A percentile compares a stretch with the other conserved stretches of the same genome.
Evolutionary conservation across 2,888 invertebrate genomes (phyloP).

Genomic region (Platerodrilus igneus): DNA sequence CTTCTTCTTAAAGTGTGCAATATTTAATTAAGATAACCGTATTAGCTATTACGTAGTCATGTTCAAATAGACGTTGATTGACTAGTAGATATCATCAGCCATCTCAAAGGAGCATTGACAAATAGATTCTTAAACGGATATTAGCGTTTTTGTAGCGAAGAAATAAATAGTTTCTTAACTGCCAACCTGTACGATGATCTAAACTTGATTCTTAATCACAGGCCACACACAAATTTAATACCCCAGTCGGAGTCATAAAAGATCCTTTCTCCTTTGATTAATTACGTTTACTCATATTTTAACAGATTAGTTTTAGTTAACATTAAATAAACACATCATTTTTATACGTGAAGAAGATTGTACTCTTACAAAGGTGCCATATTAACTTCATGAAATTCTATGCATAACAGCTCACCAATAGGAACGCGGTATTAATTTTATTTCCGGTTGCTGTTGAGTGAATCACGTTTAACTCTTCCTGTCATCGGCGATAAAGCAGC

Average conservation of each 20-base stretch:
- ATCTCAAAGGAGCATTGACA: too few species aligned
- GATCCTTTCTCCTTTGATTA: constrained; percentile 29
- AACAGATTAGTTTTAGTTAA: too few species aligned
- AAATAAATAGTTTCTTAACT: constrained; percentile 34
- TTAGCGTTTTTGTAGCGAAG: constrained; percentile 38
- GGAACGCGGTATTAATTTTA: constrained; percentile 3
- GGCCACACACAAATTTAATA: constrained; percentile 32
- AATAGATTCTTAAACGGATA: constrained; percentile 42
- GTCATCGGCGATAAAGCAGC: constrained; percentile 39
- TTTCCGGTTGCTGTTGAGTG: constrained; percentile 32
- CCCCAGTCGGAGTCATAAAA: constrained; percentile 25
- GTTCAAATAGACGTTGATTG: too few species aligned
- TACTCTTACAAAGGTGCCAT: too few species aligned
- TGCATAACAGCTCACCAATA: constrained; percentile 2
- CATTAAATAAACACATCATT: too few species aligned
- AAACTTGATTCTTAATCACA: constrained; percentile 33
- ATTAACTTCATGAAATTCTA: too few species aligned
- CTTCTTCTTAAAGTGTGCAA: too few species aligned
- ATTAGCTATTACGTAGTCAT: too few species aligned
- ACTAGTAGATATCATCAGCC: too few species aligned
- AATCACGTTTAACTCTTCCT: constrained; percentile 38
- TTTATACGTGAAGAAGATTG: too few species aligned
- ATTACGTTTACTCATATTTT: constrained; percentile 35
- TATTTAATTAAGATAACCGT: too few species aligned
- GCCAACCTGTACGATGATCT: constrained; percentile 28